Evolutionary conservation across 2,113 vertebrate genomes (phyloP), one percentile per base, ranked within the genome.

Genomic region (Agapornis roseicollis): DNA sequence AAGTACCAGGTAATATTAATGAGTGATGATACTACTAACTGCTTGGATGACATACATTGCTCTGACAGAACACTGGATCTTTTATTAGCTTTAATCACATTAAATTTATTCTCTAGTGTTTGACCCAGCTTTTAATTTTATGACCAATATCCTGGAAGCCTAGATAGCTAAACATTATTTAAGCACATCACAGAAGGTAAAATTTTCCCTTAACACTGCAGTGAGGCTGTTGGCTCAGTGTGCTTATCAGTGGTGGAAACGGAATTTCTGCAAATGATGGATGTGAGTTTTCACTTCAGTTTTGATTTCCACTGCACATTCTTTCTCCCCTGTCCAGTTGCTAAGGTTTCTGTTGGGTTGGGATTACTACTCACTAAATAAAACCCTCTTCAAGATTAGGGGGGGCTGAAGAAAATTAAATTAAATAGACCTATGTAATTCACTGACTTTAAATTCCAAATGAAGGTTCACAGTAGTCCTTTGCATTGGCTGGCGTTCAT

Each of bases 71-170:
- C 33, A 73, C 46, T 64, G 44, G 68, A 66, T 71, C 83, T 88
- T 96, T 82, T 66, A 93, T 85, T 87, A 92, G 47, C n/a, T 95
- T 96, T 93, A 92, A 88, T 80, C 79, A 79, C n/a, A 56, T 77
- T 77, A 53, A 72, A 70, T 83, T 66, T 91, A 89, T 82, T 84
- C 33, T 88, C 29, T 52, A 78, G 56, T 70, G 46, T 87, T 92
- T 85, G 84, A 94, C 46, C 29, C 49, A 91, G 56, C 46, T 96
- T 91, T 96, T 77, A 87, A 92, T 95, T 96, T 95, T 94, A 95
- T 70, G 58, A 91, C 53, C 49, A 88, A 84, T 90, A 92, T 92
- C 39, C 74, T 95, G 72, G 80, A 94, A 91, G 42, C 69, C 44
- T 15, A 63, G 64, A 82, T 33, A 96, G 69, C 33, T 80, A 76